phyloP scores from a whole-genome alignment of 2,113 vertebrate species.

The Alosa alosa region DNA sequence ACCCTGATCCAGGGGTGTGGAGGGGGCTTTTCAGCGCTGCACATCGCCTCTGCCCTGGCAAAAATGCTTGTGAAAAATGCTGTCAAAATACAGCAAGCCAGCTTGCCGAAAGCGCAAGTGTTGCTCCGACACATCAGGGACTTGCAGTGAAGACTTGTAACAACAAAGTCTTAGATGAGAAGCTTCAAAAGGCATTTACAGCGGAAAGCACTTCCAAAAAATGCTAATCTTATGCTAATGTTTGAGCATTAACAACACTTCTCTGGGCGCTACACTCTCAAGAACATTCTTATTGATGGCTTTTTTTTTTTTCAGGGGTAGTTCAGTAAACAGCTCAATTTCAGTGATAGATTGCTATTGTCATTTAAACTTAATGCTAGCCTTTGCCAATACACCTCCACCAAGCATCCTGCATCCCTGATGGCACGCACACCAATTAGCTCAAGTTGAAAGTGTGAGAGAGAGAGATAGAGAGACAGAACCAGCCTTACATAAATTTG shows the following conservation, averaged over 20 bases:
- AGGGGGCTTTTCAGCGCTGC: neutral
- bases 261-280: neutral
- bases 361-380: neutral
- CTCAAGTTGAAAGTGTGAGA: slow-evolving; percentile 31
- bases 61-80: too few species aligned
- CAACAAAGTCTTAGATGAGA: neutral
- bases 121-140: neutral
- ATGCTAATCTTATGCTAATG: neutral
- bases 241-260: neutral
- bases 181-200: neutral
- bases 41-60: neutral
- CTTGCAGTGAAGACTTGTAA: neutral
- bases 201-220: neutral
- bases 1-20: neutral
- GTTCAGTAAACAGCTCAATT: neutral
- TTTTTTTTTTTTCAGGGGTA: neutral
- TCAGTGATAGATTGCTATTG: slow-evolving; percentile 5
- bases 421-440: slow-evolving; percentile 31
- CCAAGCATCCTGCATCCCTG: slow-evolving; percentile 24
- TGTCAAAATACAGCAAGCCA: neutral
- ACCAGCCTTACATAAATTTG: slow-evolving; percentile 38
- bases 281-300: neutral
- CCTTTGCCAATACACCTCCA: slow-evolving; percentile 12
- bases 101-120: too few species aligned
- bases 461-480: slow-evolving; percentile 18